Evolutionary conservation across 2,888 invertebrate genomes (phyloP), one percentile per base, ranked within the genome.

Genomic region (Hermodice carunculata): DNA sequence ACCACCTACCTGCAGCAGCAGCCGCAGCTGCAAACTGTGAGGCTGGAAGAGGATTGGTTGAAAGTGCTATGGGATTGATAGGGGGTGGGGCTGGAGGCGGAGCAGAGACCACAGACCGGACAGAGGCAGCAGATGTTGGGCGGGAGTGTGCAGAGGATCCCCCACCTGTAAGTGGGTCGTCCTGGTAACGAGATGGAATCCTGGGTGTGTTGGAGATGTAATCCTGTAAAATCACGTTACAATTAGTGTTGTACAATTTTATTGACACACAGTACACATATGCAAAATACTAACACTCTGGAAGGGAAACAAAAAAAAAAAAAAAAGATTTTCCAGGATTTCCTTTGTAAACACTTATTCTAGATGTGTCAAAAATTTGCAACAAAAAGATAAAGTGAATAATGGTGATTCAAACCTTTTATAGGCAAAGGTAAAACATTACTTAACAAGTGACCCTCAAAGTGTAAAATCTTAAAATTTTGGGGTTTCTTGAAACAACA

Each of bases 161-260:
- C 17, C 44, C 22, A 2, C 46, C 28, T 8, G 32, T 22, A 60
- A 59, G 46, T 17, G 64, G 59, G 54, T 82, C 79, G 60, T 81
- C 80, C 44, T 78, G 78, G 58, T 81, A 81, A 29, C 79, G 70
- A 1, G 78, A 78, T 1, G 80, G 78, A 43, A 80, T 80, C 61
- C 76, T 76, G 14, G 77, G 69, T 8, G 77, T 75, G 56, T 68
- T 67, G 2, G 75, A 61, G 4, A 60, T 54, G n/a, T 80, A 79
- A 52, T 76, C 78, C 77, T 77, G 65, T 1, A 52, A 53, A 43
- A 31, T 26, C n/a, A n/a, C n/a, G n/a, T n/a, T n/a, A n/a, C n/a
- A n/a, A n/a, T n/a, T n/a, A n/a, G n/a, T n/a, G n/a, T n/a, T n/a
- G n/a, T n/a, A n/a, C n/a, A n/a, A n/a, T n/a, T n/a, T n/a, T n/a